Evolutionary conservation across 2,113 vertebrate genomes (phyloP), one percentile per base, ranked within the genome.

Genomic region (Hippoglossus stenolepis): DNA sequence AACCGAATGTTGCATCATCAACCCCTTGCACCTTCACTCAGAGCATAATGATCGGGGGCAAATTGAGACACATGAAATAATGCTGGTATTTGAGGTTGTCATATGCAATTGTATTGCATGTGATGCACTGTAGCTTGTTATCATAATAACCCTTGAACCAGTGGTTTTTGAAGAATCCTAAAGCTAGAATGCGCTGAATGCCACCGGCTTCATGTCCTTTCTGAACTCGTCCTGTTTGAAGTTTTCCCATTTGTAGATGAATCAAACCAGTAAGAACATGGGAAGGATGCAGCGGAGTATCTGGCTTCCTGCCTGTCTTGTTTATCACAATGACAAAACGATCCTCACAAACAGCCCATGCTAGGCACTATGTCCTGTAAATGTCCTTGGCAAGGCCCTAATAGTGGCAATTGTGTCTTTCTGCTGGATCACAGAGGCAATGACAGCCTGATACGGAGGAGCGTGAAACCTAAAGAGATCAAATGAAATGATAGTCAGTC

Each of bases 401-500:
- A 88, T 76, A 67, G 85, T 73, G 61, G 81, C 86, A 85, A 89
- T 85, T 87, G 87, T 86, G 80, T 88, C 74, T 82, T 87, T 89
- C 78, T 92, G 84, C 69, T 86, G 82, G 85, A 85, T 91, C 86
- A 91, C 75, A 91, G 80, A 84, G 85, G 81, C 69, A 90, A 67
- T 77, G 83, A 87, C 80, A 85, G 84, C 28, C 87, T 83, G 79
- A 89, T 87, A 85, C 51, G 64, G 73, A 69, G 75, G 67, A 86
- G 79, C 66, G 69, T 75, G 77, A 85, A 86, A 89, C 87, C 87
- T 89, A 86, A 90, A 87, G 80, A 91, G 89, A 93, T 91, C 84
- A 92, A 85, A 91, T 89, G 57, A 88, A 88, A 85, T 68, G 88
- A 92, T 90, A 89, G 79, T 85, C 86, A 87, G 80, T 89, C 73